Percentiles rank a stretch among this genome's conserved stretches.
Evolutionary conservation across 2,113 vertebrate species (phyloP).

Genomic region (Brachyhypopomus gauderio): DNA sequence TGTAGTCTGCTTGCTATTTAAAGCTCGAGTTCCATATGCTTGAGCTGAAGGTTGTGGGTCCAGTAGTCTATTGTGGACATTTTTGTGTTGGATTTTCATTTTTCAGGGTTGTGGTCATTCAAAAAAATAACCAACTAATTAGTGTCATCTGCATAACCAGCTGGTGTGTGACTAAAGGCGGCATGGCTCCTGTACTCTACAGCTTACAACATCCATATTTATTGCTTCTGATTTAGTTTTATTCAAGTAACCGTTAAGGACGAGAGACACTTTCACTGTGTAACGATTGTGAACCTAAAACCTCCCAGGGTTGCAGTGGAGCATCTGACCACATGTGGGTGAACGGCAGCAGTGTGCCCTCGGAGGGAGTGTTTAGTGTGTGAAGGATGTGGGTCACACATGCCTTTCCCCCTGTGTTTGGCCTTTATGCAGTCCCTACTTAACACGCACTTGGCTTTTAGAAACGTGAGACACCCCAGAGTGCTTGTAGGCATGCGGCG

Average conservation of each 20-base stretch:
- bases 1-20: constrained; percentile 32
- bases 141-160: constrained; percentile 18
- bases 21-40: constrained; percentile 59
- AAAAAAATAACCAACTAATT: constrained; percentile 2
- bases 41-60: constrained; percentile 57
- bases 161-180: constrained; percentile 10
- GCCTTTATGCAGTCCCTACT: constrained; percentile 19
- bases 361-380: neutral
- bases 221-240: constrained; percentile 8
- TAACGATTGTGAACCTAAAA: constrained; percentile 31
- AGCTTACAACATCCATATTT: neutral
- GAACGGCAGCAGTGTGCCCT: too few species aligned
- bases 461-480: constrained; percentile 21
- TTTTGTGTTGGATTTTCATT: constrained; percentile 12
- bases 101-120: neutral
- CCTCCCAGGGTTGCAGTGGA: constrained; percentile 22
- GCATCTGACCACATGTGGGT: neutral
- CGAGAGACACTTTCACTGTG: neutral
- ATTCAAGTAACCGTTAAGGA: constrained; percentile 11
- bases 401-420: neutral
- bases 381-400: neutral
- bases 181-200: constrained; percentile 12
- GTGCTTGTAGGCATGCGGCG: constrained; percentile 31
- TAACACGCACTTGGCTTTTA: neutral
- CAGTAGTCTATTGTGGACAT: constrained; percentile 36